Evolutionary conservation across 2,113 vertebrate species (phyloP).

Genomic region (Pseudorhombus dupliciocellatus): DNA sequence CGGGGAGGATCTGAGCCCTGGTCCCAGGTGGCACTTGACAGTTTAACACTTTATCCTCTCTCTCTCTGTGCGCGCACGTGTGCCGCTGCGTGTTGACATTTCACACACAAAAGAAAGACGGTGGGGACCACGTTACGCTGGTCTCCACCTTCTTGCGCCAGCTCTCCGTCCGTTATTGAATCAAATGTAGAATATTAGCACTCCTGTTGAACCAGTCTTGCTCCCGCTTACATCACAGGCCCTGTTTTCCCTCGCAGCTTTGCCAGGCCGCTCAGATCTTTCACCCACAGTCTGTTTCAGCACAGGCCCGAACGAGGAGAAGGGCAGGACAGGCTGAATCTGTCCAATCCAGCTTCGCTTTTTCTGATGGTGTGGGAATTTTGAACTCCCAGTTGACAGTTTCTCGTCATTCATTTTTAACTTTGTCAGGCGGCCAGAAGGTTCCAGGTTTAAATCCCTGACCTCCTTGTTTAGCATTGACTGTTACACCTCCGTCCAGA

Average conservation of each 20-base stretch:
- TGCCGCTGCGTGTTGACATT: background rate
- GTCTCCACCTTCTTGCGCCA: slow-evolving; percentile 30
- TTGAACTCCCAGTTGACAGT: too few species aligned
- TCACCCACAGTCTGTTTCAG: slow-evolving; percentile 7
- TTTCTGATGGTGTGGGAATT: too few species aligned
- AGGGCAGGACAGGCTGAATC: background rate
- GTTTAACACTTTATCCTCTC: slow-evolving; percentile 44
- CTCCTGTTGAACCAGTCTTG: slow-evolving; percentile 35
- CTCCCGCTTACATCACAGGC: slow-evolving; percentile 62
- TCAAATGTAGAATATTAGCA: slow-evolving; percentile 22
- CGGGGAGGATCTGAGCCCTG: slow-evolving; percentile 58
- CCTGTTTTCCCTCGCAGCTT: slow-evolving; percentile 20
- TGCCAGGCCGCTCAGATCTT: slow-evolving; percentile 18
- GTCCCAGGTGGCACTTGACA: slow-evolving; percentile 57
- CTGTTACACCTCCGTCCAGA: background rate
- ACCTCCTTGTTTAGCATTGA: background rate
- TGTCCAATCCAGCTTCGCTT: background rate
- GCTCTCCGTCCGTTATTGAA: slow-evolving; percentile 11
- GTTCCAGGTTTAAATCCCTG: background rate
- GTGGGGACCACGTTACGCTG: background rate
- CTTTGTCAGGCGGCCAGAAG: background rate
- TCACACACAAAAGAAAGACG: background rate
- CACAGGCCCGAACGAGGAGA: slow-evolving; percentile 7
- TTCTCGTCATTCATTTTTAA: background rate
- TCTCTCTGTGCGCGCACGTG: slow-evolving; percentile 2